These are phyloP conservation scores for Cydia splendana DNA, from an alignment of 1,140 invertebrate species.

Conservation along the genomic window DNA sequence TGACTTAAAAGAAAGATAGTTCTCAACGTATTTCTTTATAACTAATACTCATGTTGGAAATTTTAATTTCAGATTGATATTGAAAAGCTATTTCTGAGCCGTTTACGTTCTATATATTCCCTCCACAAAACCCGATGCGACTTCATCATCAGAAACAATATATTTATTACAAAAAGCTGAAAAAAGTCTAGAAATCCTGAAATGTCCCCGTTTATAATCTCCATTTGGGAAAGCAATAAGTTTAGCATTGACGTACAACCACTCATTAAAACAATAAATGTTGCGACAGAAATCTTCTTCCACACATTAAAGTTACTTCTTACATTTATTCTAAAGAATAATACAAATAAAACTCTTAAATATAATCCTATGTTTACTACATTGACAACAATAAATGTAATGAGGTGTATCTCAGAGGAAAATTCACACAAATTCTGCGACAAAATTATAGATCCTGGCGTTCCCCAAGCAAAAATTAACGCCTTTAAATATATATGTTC, in stretches of 20 bases:
- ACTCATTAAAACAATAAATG: slow-evolving; percentile 5
- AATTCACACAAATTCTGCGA: not conserved
- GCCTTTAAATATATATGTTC: not conserved
- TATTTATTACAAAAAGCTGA: not conserved
- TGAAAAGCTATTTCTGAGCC: not conserved
- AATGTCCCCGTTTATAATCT: not conserved
- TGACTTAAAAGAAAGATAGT: no score
- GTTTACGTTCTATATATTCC: not conserved
- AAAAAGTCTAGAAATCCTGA: not conserved
- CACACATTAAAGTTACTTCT: not conserved
- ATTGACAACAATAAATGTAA: not conserved
- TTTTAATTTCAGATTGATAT: not conserved
- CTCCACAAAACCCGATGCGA: not conserved
- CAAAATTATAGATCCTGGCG: not conserved
- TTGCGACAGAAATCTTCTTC: slow-evolving; percentile 7
- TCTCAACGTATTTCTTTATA: no score
- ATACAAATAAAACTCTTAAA: not conserved
- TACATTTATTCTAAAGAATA: not conserved
- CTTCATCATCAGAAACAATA: slow-evolving; percentile 3
- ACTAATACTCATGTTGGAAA: no score
- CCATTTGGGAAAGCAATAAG: not conserved
- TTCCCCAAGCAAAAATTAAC: not conserved
- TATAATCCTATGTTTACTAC: not conserved
- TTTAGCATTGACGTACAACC: not conserved
- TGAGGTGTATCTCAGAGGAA: not conserved